These are phyloP conservation scores for Meteorus cinctellus DNA, from an alignment of 2,888 invertebrate species.

Conservation along the genomic window DNA sequence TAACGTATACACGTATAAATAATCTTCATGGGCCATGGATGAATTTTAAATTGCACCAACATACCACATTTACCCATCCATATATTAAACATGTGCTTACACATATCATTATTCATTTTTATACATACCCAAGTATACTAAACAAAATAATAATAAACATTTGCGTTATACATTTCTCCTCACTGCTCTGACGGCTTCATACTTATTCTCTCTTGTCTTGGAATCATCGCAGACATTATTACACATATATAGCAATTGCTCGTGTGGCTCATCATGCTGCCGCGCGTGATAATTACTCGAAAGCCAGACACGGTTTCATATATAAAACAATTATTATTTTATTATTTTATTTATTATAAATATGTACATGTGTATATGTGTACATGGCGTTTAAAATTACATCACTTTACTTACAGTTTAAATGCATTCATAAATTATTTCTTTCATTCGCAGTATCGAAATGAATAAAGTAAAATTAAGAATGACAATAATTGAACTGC, in stretches of 20 bases:
- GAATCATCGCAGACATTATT: not conserved
- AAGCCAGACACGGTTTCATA: slow-evolving; percentile 3
- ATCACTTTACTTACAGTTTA: not conserved
- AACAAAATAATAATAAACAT: not conserved
- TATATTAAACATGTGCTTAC: too few relatives aligned
- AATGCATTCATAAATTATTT: not conserved
- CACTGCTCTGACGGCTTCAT: not conserved
- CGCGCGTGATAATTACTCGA: slow-evolving; percentile 13
- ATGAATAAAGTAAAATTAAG: not conserved
- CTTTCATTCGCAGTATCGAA: not conserved
- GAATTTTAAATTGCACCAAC: slow-evolving; percentile 19
- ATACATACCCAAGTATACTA: not conserved
- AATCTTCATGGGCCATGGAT: slow-evolving; percentile 21
- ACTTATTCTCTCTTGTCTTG: slow-evolving; percentile 7
- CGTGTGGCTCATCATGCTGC: not conserved
- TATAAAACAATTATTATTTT: slow-evolving; percentile 4
- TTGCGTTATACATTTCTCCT: not conserved
- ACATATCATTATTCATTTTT: too few relatives aligned
- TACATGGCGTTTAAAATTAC: not conserved
- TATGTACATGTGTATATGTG: not conserved
- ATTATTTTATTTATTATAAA: not conserved
- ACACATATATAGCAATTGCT: not conserved
- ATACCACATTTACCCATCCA: not conserved
- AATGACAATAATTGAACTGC: not conserved
- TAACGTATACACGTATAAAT: slow-evolving; percentile 4